phyloP scores from a whole-genome alignment of 2,888 invertebrate genomes.

The Micoletzkya japonica region DNA sequence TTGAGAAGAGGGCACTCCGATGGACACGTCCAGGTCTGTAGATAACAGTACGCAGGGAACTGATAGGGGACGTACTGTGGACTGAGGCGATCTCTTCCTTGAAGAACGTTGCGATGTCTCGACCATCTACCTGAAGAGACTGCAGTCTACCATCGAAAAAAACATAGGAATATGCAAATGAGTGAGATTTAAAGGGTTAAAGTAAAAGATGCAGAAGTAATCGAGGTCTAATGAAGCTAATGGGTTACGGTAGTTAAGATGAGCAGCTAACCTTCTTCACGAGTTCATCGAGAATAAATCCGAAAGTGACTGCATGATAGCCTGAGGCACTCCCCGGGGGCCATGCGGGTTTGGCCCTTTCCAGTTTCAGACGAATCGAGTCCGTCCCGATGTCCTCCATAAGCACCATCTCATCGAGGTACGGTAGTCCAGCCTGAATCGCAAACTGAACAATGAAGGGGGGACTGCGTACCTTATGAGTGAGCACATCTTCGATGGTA shows the following conservation, averaged over 20 bases:
- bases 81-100: constrained; percentile 55
- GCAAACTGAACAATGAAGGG: too few species aligned
- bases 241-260: neutral
- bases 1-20: constrained; percentile 37
- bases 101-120: constrained; percentile 56
- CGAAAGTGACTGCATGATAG: constrained; percentile 66
- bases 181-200: neutral
- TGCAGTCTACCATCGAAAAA: neutral
- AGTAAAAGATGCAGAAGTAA: neutral
- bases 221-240: neutral
- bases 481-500: constrained; percentile 65
- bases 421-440: constrained; percentile 65
- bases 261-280: constrained; percentile 33
- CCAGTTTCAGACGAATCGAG: constrained; percentile 57
- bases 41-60: too few species aligned
- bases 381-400: constrained; percentile 57
- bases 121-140: constrained; percentile 39
- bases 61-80: constrained; percentile 36
- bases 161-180: neutral
- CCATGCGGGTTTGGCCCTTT: constrained; percentile 64
- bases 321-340: constrained; percentile 57
- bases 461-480: constrained; percentile 61
- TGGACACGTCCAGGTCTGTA: constrained; percentile 49
- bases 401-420: constrained; percentile 54
- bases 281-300: constrained; percentile 54